Base-by-base conservation (phyloP, 2,797 vertebrate genomes). In the Oreochromis mossambicus region DNA sequence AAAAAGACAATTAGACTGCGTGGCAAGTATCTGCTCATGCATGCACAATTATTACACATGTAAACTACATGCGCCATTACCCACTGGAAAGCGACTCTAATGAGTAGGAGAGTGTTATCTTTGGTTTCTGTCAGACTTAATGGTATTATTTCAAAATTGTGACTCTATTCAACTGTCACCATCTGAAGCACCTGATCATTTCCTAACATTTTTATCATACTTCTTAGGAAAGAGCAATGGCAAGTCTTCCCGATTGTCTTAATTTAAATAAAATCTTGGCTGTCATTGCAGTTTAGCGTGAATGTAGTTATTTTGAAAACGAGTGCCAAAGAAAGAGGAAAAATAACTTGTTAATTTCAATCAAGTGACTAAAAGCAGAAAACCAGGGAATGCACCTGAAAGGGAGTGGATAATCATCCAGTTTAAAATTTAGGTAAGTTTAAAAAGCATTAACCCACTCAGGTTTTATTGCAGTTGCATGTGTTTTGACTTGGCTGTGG, bases 401-500 rank as follows among this genome's bases (percentile, higher is more conserved):
- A 75, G 26, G 17, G 43, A 75, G 26, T 1, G 3, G 68, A 32
- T 48, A 48, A 50, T 29, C 43, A 75, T 17, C 6, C 26, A 32
- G 43, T 75, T 17, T 48, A 66, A 46, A 10, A 15, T 58, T 2
- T 36, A 14, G 26, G 21, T 38, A 51, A 68, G 34, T 7, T 19
- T 13, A 70, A 51, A 81, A 63, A 46, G 24, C 32, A 78, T 73
- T 32, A 75, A 50, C 26, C 2, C 55, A 80, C 17, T 78, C 54
- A n/a, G 19, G 26, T 63, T 9, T 13, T 34, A 54, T 56, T 77
- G 15, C 13, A 51, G 80, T n/a, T 58, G 73, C 73, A 36, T 51
- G 43, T 38, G 77, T 63, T 86, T 50, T 78, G 55, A 80, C 77
- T 80, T 83, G 78, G 75, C 77, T 88, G 48, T 84, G 51, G 73